phyloP scores from a whole-genome alignment of 2,797 vertebrate species.

The Labeo calbasu region DNA sequence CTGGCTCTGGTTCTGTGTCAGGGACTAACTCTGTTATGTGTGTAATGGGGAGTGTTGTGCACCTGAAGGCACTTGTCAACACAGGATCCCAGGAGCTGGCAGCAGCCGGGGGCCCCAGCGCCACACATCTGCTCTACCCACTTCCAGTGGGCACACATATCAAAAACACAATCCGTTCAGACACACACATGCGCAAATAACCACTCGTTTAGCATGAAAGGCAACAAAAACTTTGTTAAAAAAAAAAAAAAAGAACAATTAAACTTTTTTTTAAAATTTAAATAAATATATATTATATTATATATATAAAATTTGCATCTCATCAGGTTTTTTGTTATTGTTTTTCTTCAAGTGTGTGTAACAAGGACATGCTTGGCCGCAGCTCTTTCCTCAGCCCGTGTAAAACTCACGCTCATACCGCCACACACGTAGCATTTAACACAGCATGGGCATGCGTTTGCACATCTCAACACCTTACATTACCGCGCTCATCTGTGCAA shows the following conservation, averaged over 20 bases:
- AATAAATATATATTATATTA: too few relatives aligned
- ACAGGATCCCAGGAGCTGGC: conserved; percentile 73
- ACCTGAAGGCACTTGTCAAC: conserved; percentile 81
- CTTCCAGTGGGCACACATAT: conserved; percentile 54
- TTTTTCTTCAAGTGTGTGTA: conserved; percentile 9
- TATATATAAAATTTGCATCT: too few relatives aligned
- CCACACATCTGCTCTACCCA: conserved; percentile 62
- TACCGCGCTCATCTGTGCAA: conserved; percentile 61
- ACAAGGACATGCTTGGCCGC: neutral
- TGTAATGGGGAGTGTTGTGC: conserved; percentile 77
- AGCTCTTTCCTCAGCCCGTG: conserved; percentile 47
- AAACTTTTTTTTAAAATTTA: too few relatives aligned
- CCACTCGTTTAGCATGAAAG: neutral
- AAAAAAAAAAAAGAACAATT: too few relatives aligned
- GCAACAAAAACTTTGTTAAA: neutral
- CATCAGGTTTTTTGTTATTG: neutral
- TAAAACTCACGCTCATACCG: conserved; percentile 46
- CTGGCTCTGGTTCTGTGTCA: conserved; percentile 54
- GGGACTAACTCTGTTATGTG: conserved; percentile 72
- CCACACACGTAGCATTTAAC: conserved; percentile 57
- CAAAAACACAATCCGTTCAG: conserved; percentile 47
- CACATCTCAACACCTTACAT: conserved; percentile 62
- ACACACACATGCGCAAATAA: conserved; percentile 17
- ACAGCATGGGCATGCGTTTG: conserved; percentile 56
- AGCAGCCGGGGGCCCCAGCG: conserved; percentile 68